Conservation (phyloP, 2,113 vertebrate genomes). For the Chaetodon trifascialis region DNA sequence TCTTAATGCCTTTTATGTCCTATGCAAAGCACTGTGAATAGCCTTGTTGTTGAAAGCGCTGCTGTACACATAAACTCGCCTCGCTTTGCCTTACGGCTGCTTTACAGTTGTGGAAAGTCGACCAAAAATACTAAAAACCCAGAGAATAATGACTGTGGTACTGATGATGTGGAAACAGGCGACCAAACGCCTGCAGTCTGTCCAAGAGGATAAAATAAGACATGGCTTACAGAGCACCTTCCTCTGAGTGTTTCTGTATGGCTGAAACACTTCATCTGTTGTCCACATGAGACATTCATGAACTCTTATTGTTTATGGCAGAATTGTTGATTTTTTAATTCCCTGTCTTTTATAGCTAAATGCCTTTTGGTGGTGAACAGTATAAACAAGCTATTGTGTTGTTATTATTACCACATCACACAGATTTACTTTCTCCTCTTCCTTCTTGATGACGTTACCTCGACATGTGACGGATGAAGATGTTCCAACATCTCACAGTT, state of each 20-base stretch:
- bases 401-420: background rate
- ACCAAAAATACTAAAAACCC: background rate
- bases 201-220: conserved; percentile 14
- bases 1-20: background rate
- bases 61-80: background rate
- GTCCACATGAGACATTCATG: background rate
- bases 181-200: background rate
- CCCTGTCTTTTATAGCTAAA: background rate
- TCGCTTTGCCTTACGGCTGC: background rate
- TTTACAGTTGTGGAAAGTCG: conserved; percentile 32
- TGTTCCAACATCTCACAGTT: too few species aligned
- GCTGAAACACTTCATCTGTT: background rate
- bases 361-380: background rate
- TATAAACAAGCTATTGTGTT: background rate
- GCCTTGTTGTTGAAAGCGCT: background rate
- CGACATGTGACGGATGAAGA: background rate
- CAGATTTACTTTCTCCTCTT: too few species aligned
- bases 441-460: background rate
- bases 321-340: background rate
- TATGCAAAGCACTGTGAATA: background rate
- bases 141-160: conserved; percentile 22
- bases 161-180: conserved; percentile 31
- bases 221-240: background rate
- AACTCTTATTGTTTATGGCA: background rate
- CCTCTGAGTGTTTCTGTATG: background rate